Percentiles rank a stretch among this genome's conserved stretches.
Conservation (phyloP, 1,140 invertebrate genomes). For the Tribolium castaneum region DNA sequence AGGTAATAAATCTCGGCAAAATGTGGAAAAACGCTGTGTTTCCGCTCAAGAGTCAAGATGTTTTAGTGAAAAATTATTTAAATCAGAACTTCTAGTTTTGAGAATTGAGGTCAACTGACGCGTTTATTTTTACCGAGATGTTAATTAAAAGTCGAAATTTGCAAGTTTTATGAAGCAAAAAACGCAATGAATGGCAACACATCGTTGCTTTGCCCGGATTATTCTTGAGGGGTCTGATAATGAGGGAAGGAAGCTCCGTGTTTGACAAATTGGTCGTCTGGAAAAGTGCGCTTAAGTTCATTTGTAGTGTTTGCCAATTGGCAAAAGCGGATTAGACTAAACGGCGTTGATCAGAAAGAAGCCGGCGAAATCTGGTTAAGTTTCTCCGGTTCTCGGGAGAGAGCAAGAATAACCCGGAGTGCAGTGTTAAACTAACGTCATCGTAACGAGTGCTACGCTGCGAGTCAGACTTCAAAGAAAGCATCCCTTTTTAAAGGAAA, state of each 20-base stretch:
- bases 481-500: constrained; percentile 41
- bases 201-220: too few relatives aligned
- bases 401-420: constrained; percentile 22
- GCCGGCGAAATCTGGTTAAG: constrained; percentile 23
- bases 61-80: not conserved
- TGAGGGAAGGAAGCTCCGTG: not conserved
- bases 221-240: too few relatives aligned
- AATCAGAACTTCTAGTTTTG: not conserved
- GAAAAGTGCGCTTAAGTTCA: constrained; percentile 20
- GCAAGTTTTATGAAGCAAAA: too few relatives aligned
- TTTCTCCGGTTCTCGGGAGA: constrained; percentile 18
- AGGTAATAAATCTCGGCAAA: not conserved
- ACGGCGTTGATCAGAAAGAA: constrained; percentile 27
- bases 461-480: constrained; percentile 38
- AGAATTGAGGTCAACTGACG: not conserved
- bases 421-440: constrained; percentile 37
- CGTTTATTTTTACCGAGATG: not conserved
- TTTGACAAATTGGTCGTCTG: constrained; percentile 12
- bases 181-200: too few relatives aligned
- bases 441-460: constrained; percentile 37
- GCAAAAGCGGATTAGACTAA: constrained; percentile 21
- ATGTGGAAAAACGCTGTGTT: not conserved
- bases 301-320: constrained; percentile 26
- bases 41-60: not conserved
- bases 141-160: too few relatives aligned